phyloP scores from a whole-genome alignment of 2,113 vertebrate genomes.

The Anolis carolinensis region DNA sequence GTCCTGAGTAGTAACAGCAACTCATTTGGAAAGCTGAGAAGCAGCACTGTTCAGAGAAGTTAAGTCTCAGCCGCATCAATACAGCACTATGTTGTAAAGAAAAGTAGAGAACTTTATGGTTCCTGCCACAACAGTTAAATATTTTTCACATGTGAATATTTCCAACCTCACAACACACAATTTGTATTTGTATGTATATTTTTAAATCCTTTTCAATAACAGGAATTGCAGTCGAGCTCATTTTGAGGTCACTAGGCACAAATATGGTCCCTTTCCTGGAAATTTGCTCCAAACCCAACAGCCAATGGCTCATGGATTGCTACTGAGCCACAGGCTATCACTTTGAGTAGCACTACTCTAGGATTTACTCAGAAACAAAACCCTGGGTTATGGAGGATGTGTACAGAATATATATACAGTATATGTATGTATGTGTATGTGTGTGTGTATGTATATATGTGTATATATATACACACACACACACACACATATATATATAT shows the following conservation, averaged over 20 bases:
- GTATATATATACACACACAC: no score
- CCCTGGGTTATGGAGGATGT: background rate
- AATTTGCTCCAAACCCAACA: no score
- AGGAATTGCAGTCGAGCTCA: background rate
- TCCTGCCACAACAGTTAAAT: background rate
- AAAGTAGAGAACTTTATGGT: background rate
- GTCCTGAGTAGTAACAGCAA: background rate
- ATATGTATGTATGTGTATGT: no score
- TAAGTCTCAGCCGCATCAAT: no score
- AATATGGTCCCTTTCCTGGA: background rate
- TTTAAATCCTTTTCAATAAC: background rate
- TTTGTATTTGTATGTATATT: background rate
- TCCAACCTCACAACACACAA: background rate
- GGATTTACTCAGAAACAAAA: background rate
- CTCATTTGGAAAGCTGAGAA: conserved; percentile 6
- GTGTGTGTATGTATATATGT: no score
- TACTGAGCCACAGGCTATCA: no score
- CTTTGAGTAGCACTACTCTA: background rate
- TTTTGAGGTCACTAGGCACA: background rate
- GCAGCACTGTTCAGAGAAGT: background rate
- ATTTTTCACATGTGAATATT: background rate
- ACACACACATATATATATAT: no score
- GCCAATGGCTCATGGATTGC: no score
- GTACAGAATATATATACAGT: background rate
- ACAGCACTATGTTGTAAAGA: background rate